Base-by-base conservation (phyloP, 30 jellyfish, hydroid and myxozoan genomes). In the Aurelia sp. region DNA sequence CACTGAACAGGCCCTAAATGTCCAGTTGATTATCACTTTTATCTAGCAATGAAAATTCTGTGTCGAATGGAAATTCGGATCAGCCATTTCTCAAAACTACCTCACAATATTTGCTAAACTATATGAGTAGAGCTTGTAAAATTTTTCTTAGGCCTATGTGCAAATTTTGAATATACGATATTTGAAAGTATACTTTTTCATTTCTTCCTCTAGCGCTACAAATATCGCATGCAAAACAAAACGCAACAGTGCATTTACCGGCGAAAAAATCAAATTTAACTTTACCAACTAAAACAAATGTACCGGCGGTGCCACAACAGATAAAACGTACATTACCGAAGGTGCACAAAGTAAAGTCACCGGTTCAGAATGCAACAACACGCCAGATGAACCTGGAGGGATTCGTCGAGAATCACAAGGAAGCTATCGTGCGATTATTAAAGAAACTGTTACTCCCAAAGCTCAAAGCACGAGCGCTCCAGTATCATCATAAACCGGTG, bases 381-480 rank as follows among this genome's bases (percentile, higher is more conserved):
- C 73, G 93, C 18, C 75, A 59, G 27, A 7, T 61, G 82, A 84
- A 84, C 40, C 41, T 84, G 4, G 87, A 72, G 53, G 52, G 61
- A 15, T 84, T 84, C 52, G 77, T 84, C n/a, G 87, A 66, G 10
- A 71, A 51, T 47, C 93, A 84, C 81, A 84, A 84, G 63, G 93
- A 63, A 13, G 93, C 73, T 7, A 84, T 84, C 47, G 93, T 84
- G 3, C 63, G 67, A 17, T 65, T 84, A 33, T 51, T 84, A 20
- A 71, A 72, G 47, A 76, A 76, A 55, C 76, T 71, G 23, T 64
- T 84, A 11, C 66, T 84, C 13, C 93, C 93, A 18, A 84, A 84
- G 66, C 82, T 84, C 48, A 84, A 84, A 47, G 93, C 93, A 8
- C 73, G 93, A 11, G 93, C 93, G 23, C 50, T 84, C 11, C 93